Conservation (phyloP, 2,888 invertebrate species). For the Harpalus rufipes region DNA sequence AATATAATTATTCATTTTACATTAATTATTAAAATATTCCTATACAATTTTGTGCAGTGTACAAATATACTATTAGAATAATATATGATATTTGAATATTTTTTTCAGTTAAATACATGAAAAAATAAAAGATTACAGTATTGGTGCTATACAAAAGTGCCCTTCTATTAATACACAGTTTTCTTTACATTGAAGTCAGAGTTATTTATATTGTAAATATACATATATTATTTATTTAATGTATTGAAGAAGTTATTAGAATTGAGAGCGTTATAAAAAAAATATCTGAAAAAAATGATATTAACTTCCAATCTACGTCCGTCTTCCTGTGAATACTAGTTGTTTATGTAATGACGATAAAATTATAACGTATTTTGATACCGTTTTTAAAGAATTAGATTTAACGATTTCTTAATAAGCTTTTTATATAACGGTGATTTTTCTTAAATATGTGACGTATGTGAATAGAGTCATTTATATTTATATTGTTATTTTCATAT, state of each 20-base stretch:
- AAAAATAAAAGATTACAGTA: slow-evolving; percentile 32
- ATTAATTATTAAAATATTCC: no score
- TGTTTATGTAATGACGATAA: neutral
- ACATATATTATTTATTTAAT: slow-evolving; percentile 24
- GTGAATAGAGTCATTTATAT: slow-evolving; percentile 3
- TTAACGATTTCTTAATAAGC: neutral
- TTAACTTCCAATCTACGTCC: slow-evolving; percentile 38
- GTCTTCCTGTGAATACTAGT: slow-evolving; percentile 38
- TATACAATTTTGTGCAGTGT: no score
- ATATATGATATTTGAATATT: neutral
- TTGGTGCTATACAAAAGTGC: slow-evolving; percentile 52
- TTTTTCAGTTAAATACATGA: slow-evolving; percentile 41
- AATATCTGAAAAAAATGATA: slow-evolving; percentile 26
- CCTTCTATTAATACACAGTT: slow-evolving; percentile 22
- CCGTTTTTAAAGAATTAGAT: slow-evolving; percentile 23
- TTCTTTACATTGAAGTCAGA: slow-evolving; percentile 17
- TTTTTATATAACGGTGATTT: slow-evolving; percentile 34
- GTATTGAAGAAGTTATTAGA: slow-evolving; percentile 19
- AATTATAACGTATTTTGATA: slow-evolving; percentile 33
- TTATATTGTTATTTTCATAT: slow-evolving; percentile 43
- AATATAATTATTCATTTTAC: no score
- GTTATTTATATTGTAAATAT: slow-evolving; percentile 19
- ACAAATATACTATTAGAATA: neutral
- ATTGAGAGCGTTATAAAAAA: slow-evolving; percentile 1
- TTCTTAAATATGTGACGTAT: slow-evolving; percentile 12